A percentile compares a stretch with the other conserved stretches of the same genome.
phyloP scores from a whole-genome alignment of 2,888 invertebrate genomes.

The Drosophila subquinaria region DNA sequence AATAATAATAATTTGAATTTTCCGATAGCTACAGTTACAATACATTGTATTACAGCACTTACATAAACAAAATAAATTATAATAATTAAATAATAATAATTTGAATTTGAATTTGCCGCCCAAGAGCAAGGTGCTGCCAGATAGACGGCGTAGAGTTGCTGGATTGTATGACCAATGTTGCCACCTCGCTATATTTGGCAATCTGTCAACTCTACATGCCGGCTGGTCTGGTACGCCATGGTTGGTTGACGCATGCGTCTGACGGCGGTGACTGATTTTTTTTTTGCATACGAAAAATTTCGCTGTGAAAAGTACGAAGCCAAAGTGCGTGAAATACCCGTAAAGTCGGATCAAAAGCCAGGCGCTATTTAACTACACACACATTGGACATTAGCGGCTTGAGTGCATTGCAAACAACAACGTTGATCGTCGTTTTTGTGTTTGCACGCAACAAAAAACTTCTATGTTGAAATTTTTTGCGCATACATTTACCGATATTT shows the following conservation, averaged over 20 bases:
- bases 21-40: neutral
- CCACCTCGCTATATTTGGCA: neutral
- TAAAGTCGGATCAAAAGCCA: conserved; percentile 42
- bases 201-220: conserved; percentile 33
- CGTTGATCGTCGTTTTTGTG: conserved; percentile 63
- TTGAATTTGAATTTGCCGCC: neutral
- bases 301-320: conserved; percentile 49
- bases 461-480: conserved; percentile 60
- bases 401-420: conserved; percentile 58
- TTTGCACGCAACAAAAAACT: conserved; percentile 61
- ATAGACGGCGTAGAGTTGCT: neutral
- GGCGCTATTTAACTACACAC: conserved; percentile 28
- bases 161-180: neutral
- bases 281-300: conserved; percentile 66
- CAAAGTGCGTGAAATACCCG: conserved; percentile 59
- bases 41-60: neutral
- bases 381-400: conserved; percentile 35
- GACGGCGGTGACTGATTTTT: conserved; percentile 51
- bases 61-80: neutral
- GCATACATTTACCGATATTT: conserved; percentile 75
- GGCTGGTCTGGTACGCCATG: conserved; percentile 48
- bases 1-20: too few species aligned
- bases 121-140: neutral
- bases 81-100: too few species aligned
- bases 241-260: conserved; percentile 53